Conservation (phyloP, 53 echinoderm and acorn worm genomes). For the Temnopleurus reevesii region DNA sequence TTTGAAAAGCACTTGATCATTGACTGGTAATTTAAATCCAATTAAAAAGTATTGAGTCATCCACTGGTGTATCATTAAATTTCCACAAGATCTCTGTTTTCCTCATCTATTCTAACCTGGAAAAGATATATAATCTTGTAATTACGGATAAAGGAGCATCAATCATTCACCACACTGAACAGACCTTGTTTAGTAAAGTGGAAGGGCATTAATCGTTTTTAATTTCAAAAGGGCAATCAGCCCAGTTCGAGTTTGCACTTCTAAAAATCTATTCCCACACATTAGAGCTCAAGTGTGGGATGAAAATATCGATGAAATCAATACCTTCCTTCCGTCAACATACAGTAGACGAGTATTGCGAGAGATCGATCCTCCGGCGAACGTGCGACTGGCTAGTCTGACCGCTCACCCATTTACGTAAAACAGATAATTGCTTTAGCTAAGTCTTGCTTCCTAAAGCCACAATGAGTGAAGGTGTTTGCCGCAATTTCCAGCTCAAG, state of each 20-base stretch:
- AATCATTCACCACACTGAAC: not conserved
- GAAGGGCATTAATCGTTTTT: slow-evolving; percentile 8
- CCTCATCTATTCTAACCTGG: not conserved
- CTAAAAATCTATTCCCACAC: slow-evolving; percentile 37
- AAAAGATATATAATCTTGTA: not conserved
- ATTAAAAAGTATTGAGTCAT: not conserved
- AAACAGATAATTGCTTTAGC: slow-evolving; percentile 23
- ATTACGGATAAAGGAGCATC: not conserved
- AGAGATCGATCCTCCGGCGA: not conserved
- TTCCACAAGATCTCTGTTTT: not conserved
- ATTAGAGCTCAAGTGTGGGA: slow-evolving; percentile 45
- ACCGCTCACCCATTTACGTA: slow-evolving; percentile 3
- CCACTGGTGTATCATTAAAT: not conserved
- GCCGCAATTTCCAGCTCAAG: not conserved
- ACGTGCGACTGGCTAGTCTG: not conserved
- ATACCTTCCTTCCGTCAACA: slow-evolving; percentile 23
- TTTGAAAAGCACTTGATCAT: not conserved
- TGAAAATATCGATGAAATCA: slow-evolving; percentile 35
- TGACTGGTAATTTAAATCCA: not conserved
- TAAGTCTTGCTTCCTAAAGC: not conserved
- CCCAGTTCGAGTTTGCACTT: slow-evolving; percentile 25
- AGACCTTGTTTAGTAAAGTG: not conserved
- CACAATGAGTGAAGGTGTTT: slow-evolving; percentile 2
- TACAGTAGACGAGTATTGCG: not conserved
- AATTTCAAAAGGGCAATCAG: slow-evolving; percentile 40